A percentile compares a stretch with the other conserved stretches of the same genome.
These are phyloP conservation scores for Apteryx owenii DNA, from an alignment of 2,113 vertebrate genomes.

Conservation along the genomic window DNA sequence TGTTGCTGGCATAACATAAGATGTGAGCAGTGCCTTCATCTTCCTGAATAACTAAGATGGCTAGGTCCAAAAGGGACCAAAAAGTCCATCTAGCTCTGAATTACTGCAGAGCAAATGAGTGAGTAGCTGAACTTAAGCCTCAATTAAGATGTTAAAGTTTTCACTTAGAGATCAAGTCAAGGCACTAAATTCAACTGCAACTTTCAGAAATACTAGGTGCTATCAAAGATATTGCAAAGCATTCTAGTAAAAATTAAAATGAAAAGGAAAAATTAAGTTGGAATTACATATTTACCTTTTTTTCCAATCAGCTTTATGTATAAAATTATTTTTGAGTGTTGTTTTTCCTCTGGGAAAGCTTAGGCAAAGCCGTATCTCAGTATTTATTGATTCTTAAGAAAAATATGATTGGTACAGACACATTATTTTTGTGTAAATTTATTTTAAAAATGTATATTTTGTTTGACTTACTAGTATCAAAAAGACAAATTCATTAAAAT, in stretches of 20 bases:
- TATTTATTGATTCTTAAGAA: not conserved
- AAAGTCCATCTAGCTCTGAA: not conserved
- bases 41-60: not conserved
- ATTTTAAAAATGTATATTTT: not conserved
- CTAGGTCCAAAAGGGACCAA: not conserved
- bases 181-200: not conserved
- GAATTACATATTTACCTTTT: not conserved
- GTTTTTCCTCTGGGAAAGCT: not conserved
- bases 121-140: not conserved
- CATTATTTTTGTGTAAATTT: not conserved
- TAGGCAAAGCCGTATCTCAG: not conserved
- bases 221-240: not conserved
- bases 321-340: not conserved
- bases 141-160: accelerated
- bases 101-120: not conserved
- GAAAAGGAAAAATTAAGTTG: not conserved
- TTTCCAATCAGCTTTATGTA: not conserved
- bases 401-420: not conserved
- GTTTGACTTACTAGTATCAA: not conserved
- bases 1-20: accelerated
- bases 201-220: not conserved
- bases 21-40: not conserved
- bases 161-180: not conserved
- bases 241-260: not conserved
- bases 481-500: not conserved